phyloP scores from a whole-genome alignment of 2,888 invertebrate genomes.

The Willowsia nigromaculata region DNA sequence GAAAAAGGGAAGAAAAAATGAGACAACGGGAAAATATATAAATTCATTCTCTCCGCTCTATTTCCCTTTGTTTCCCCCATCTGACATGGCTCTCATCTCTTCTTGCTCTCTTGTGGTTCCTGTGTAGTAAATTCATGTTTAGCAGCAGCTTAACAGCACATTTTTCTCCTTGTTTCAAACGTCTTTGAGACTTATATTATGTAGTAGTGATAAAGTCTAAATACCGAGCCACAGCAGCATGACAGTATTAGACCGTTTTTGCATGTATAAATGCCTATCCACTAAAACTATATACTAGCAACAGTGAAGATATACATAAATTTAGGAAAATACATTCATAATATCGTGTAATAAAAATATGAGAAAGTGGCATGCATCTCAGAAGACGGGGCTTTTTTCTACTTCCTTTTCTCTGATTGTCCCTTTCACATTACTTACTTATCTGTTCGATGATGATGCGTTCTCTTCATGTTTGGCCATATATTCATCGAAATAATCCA shows the following conservation, averaged over 20 bases:
- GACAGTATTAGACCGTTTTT: too few relatives aligned
- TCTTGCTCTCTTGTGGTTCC: background rate
- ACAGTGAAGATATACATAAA: background rate
- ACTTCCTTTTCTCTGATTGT: background rate
- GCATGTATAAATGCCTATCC: too few relatives aligned
- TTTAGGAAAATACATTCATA: too few relatives aligned
- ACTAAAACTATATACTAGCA: too few relatives aligned
- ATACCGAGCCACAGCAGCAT: slow-evolving; percentile 23
- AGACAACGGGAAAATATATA: slow-evolving; percentile 50
- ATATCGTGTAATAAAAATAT: background rate
- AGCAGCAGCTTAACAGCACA: slow-evolving; percentile 57
- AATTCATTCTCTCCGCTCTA: slow-evolving; percentile 69
- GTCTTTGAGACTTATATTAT: background rate
- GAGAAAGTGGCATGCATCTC: slow-evolving; percentile 22
- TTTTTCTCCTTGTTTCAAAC: slow-evolving; percentile 53
- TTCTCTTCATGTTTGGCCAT: slow-evolving; percentile 47
- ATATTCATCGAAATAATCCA: slow-evolving; percentile 68
- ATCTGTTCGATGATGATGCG: slow-evolving; percentile 35
- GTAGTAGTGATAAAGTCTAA: background rate
- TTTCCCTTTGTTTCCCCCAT: slow-evolving; percentile 47
- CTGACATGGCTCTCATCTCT: slow-evolving; percentile 20
- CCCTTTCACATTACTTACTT: slow-evolving; percentile 52
- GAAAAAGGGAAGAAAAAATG: slow-evolving; percentile 32
- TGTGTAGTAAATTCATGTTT: slow-evolving; percentile 6
- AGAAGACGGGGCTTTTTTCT: background rate